Evolutionary conservation across 1,140 invertebrate genomes (phyloP).

Genomic region (Artemia franciscana): DNA sequence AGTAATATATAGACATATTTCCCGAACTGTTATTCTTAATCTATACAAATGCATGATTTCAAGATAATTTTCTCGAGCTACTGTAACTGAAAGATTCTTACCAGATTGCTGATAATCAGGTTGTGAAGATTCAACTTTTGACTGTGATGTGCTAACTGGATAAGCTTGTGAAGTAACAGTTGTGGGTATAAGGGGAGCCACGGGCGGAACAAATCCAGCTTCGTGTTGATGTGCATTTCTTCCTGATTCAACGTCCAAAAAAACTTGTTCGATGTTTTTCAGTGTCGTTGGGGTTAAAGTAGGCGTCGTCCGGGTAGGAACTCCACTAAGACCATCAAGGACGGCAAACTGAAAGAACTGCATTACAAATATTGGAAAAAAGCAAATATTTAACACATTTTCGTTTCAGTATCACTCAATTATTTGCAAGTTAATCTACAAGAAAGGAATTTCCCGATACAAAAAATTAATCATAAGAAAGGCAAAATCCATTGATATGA

Average conservation of each 20-base stretch:
- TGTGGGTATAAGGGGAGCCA: conserved; percentile 28
- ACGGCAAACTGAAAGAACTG: conserved; percentile 43
- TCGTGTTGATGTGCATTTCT: conserved; percentile 46
- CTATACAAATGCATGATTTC: no score
- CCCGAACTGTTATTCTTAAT: no score
- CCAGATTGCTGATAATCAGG: background rate
- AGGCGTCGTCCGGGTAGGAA: conserved; percentile 67
- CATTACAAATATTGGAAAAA: no score
- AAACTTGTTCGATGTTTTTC: conserved; percentile 61
- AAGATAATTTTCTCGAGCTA: no score
- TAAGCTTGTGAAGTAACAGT: conserved; percentile 6
- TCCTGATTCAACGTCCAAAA: conserved; percentile 31
- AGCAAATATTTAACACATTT: no score
- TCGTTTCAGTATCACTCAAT: no score
- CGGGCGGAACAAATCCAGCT: conserved; percentile 68
- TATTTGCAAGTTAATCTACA: no score
- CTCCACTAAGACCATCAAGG: conserved; percentile 54
- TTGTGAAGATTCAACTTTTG: background rate
- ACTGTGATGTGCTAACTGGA: background rate
- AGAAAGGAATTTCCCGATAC: no score
- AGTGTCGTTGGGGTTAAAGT: conserved; percentile 80
- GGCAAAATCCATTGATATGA: no score
- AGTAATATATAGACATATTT: no score
- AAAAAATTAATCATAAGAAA: no score
- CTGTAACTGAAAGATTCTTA: no score